Percentiles rank a stretch among this genome's conserved stretches.
Conservation (phyloP, 2,113 vertebrate genomes). For the Poeciliopsis retropinna region DNA sequence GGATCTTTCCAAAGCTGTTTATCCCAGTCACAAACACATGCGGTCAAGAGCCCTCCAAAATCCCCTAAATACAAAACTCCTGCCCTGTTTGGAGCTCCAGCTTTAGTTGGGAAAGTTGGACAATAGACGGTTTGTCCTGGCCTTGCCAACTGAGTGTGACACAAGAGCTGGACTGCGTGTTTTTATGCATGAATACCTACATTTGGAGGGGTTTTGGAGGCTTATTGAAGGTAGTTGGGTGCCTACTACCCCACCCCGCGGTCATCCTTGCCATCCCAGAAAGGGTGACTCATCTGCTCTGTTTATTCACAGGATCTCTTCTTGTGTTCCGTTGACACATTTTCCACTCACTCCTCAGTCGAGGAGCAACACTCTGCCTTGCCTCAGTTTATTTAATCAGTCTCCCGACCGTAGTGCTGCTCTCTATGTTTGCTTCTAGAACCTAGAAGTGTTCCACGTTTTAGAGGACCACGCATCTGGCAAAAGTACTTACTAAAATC, state of each 20-base stretch:
- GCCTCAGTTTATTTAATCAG: constrained; percentile 16
- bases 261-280: constrained; percentile 72
- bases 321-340: constrained; percentile 74
- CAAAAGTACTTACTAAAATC: constrained; percentile 4
- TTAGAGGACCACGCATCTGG: neutral
- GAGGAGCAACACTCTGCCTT: constrained; percentile 23
- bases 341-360: constrained; percentile 67
- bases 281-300: constrained; percentile 75
- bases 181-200: constrained; percentile 59
- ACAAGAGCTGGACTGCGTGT: constrained; percentile 49
- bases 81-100: constrained; percentile 39
- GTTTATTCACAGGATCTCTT: constrained; percentile 76
- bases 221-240: constrained; percentile 48
- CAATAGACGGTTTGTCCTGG: constrained; percentile 69
- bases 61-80: constrained; percentile 58
- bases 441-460: constrained; percentile 1
- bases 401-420: constrained; percentile 10
- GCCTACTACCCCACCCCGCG: constrained; percentile 57
- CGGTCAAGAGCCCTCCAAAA: constrained; percentile 46
- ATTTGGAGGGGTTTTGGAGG: constrained; percentile 55
- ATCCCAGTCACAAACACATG: constrained; percentile 16
- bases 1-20: constrained; percentile 31
- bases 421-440: neutral
- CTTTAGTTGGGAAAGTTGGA: constrained; percentile 58
- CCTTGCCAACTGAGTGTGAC: constrained; percentile 33